phyloP scores from a whole-genome alignment of 2,888 invertebrate genomes.

The Drosophila diplacantha region DNA sequence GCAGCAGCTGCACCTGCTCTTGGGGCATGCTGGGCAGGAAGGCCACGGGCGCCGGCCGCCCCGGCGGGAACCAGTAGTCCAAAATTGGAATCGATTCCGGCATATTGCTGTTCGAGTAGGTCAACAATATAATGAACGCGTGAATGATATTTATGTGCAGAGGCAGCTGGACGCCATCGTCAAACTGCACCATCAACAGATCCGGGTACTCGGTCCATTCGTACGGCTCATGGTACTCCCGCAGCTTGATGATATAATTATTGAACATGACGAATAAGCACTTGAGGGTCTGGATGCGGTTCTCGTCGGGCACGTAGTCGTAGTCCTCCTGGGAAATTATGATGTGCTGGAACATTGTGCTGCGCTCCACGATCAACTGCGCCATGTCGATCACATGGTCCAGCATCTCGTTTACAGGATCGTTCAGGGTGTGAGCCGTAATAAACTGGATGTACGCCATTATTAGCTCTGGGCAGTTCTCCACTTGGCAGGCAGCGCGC shows the following conservation, averaged over 20 bases:
- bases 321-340: conserved; percentile 79
- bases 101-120: conserved; percentile 81
- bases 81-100: conserved; percentile 80
- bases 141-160: conserved; percentile 82
- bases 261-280: conserved; percentile 85
- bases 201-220: conserved; percentile 78
- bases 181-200: conserved; percentile 77
- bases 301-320: conserved; percentile 68
- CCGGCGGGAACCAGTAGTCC: conserved; percentile 91
- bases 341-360: conserved; percentile 90
- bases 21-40: conserved; percentile 86
- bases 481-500: conserved; percentile 93
- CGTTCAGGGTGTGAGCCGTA: conserved; percentile 84
- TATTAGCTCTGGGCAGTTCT: conserved; percentile 86
- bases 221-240: conserved; percentile 76
- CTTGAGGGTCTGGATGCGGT: conserved; percentile 82
- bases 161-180: conserved; percentile 76
- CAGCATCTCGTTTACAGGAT: conserved; percentile 83
- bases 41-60: conserved; percentile 86
- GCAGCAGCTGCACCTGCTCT: conserved; percentile 91
- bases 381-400: conserved; percentile 89
- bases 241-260: conserved; percentile 85
- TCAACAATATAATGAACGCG: conserved; percentile 88
- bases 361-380: conserved; percentile 93
- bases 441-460: conserved; percentile 92